A percentile compares a stretch with the other conserved stretches of the same genome.
These are phyloP conservation scores for Pogoniulus pusillus DNA, from an alignment of 2,797 vertebrate species.

Conservation along the genomic window DNA sequence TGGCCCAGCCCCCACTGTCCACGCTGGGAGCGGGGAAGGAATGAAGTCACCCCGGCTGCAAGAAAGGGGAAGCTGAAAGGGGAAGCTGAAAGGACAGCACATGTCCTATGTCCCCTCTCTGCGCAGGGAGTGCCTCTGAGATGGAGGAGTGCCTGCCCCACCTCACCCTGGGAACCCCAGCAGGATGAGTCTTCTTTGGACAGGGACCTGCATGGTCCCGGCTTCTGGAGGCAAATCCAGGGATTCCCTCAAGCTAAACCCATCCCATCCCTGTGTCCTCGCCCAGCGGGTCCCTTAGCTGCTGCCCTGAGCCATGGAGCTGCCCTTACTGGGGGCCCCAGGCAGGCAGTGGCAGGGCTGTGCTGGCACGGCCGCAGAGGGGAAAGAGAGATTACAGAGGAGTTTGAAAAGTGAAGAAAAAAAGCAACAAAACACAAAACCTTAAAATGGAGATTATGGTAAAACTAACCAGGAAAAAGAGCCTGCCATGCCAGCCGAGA, in stretches of 20 bases:
- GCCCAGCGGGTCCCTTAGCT: fast-evolving
- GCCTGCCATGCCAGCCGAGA: neutral
- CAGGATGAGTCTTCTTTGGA: neutral
- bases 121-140: neutral
- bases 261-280: neutral
- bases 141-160: neutral
- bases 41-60: neutral
- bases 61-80: conserved; percentile 52
- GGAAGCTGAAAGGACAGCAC: conserved; percentile 18
- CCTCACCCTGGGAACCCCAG: fast-evolving
- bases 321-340: neutral
- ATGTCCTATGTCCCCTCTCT: neutral
- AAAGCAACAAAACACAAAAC: neutral
- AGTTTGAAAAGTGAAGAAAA: neutral
- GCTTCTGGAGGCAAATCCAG: neutral
- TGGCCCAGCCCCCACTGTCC: neutral
- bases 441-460: neutral
- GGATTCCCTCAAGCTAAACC: neutral
- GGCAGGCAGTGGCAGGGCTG: neutral
- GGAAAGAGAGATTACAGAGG: conserved; percentile 31
- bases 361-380: neutral
- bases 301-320: neutral
- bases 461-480: conserved; percentile 66
- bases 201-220: fast-evolving
- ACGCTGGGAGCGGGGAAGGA: neutral